phyloP scores from a whole-genome alignment of 2,888 invertebrate genomes.

The Flabesymbios commensalis region DNA sequence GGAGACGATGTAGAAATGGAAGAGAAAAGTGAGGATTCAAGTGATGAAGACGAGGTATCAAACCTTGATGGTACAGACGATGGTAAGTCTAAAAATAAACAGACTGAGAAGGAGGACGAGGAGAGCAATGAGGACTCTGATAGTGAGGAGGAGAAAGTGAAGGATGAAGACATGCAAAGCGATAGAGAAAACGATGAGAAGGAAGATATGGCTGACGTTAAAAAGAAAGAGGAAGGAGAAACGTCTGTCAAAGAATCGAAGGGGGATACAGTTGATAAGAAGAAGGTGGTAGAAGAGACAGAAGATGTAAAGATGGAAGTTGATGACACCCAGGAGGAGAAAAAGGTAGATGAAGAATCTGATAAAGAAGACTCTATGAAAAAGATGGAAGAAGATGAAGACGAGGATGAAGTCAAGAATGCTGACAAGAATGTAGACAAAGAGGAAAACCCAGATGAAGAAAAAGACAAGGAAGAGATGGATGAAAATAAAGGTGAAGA shows the following conservation, averaged over 20 bases:
- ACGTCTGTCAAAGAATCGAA: background rate
- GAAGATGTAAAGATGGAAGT: background rate
- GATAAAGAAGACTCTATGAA: background rate
- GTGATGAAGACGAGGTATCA: background rate
- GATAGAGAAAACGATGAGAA: too few relatives aligned
- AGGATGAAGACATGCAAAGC: background rate
- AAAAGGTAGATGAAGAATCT: background rate
- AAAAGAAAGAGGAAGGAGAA: background rate
- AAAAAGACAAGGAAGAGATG: background rate
- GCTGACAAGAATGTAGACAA: conserved; percentile 1
- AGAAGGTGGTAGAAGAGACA: background rate
- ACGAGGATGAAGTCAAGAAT: background rate
- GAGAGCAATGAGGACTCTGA: too few relatives aligned
- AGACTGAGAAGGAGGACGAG: conserved; percentile 1
- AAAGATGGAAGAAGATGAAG: conserved; percentile 1
- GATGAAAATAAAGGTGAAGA: conserved; percentile 3
- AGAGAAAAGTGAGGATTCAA: background rate
- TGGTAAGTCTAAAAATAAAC: too few relatives aligned
- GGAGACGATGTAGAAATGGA: background rate
- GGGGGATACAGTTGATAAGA: background rate
- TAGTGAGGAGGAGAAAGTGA: background rate
- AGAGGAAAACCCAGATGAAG: too few relatives aligned
- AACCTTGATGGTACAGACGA: background rate
- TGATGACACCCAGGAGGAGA: conserved; percentile 1
- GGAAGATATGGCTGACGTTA: too few relatives aligned